A percentile compares a stretch with the other conserved stretches of the same genome.
phyloP scores from a whole-genome alignment of 2,797 vertebrate genomes.

The Simalia tracyae region DNA sequence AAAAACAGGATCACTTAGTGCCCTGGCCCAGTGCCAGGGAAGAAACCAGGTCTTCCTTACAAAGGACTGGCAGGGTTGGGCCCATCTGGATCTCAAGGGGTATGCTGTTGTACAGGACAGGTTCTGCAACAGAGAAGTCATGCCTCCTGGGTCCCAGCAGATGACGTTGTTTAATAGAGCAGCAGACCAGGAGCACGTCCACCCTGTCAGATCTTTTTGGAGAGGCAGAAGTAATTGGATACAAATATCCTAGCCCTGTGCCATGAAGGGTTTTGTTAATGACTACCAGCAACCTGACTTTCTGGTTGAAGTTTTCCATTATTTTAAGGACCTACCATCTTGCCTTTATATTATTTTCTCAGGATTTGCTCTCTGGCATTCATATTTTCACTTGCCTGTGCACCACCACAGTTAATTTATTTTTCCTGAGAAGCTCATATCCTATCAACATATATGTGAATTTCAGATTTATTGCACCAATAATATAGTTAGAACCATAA shows the following conservation, averaged over 20 bases:
- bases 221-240: background rate
- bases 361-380: background rate
- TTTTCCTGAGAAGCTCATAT: background rate
- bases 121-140: too few relatives aligned
- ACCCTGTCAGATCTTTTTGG: background rate
- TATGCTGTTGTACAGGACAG: too few relatives aligned
- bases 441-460: too few relatives aligned
- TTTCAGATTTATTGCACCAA: background rate
- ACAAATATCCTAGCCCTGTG: background rate
- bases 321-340: background rate
- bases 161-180: too few relatives aligned
- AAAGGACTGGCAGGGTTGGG: too few relatives aligned
- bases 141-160: too few relatives aligned
- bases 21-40: too few relatives aligned
- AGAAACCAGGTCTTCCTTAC: too few relatives aligned
- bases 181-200: too few relatives aligned
- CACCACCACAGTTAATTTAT: background rate
- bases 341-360: background rate
- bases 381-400: background rate
- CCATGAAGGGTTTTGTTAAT: background rate
- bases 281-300: background rate
- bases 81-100: too few relatives aligned
- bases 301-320: background rate
- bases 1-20: too few relatives aligned
- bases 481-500: background rate